These are phyloP conservation scores for Micromys minutus DNA, from an alignment of 2,113 vertebrate genomes.

Conservation along the genomic window DNA sequence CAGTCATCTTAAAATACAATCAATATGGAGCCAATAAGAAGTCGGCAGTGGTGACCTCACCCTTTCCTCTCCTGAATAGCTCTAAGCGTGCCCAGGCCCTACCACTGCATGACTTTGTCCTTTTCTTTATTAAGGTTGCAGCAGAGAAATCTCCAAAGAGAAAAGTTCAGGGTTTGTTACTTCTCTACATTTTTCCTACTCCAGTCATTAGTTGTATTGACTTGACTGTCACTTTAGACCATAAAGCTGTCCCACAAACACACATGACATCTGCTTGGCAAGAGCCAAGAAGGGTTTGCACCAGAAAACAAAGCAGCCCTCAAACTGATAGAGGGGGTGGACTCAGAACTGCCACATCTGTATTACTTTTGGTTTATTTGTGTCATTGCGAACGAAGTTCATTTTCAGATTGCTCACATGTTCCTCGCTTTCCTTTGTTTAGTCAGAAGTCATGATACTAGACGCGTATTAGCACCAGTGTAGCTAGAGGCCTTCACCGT, in stretches of 20 bases:
- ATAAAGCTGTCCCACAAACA: conserved; percentile 54
- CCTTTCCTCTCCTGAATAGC: not conserved
- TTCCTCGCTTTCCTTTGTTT: not conserved
- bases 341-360: not conserved
- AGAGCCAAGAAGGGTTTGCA: conserved; percentile 19
- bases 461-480: not conserved
- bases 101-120: conserved; percentile 29
- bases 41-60: not conserved
- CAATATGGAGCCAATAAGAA: not conserved
- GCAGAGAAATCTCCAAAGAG: conserved; percentile 55
- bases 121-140: conserved; percentile 64
- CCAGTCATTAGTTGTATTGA: conserved; percentile 37
- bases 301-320: conserved; percentile 46
- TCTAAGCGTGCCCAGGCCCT: not conserved
- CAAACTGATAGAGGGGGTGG: not conserved
- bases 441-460: not conserved
- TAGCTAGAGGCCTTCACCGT: not conserved
- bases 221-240: conserved; percentile 43
- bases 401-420: conserved; percentile 15
- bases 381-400: conserved; percentile 2
- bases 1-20: not conserved
- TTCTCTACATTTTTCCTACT: not conserved
- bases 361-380: not conserved
- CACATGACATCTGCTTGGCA: not conserved
- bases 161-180: conserved; percentile 11